A percentile compares a stretch with the other conserved stretches of the same genome.
Conservation (phyloP, 2,797 vertebrate genomes). For the Pteronotus mesoamericanus region DNA sequence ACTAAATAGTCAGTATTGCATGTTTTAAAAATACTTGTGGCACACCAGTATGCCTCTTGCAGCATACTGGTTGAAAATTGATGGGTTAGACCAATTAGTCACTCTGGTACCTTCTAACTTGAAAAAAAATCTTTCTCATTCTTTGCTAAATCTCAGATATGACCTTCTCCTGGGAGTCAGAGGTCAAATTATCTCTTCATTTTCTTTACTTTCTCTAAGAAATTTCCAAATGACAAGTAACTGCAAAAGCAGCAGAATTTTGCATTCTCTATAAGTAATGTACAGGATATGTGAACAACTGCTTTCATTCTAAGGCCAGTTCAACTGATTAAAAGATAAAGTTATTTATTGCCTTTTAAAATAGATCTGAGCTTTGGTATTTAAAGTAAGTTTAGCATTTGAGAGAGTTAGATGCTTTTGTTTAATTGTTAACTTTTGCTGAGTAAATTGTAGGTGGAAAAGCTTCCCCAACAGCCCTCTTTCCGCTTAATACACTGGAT, state of each 20-base stretch:
- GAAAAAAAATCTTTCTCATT: neutral
- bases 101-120: neutral
- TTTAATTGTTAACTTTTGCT: conserved; percentile 39
- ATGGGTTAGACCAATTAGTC: neutral
- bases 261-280: conserved; percentile 42
- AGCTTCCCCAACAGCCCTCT: neutral
- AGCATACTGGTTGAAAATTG: neutral
- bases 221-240: conserved; percentile 45
- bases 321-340: conserved; percentile 40
- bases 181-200: neutral
- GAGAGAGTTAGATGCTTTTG: conserved; percentile 20
- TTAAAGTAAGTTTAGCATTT: conserved; percentile 38
- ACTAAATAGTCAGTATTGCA: neutral
- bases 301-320: conserved; percentile 11
- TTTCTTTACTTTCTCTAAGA: conserved; percentile 30
- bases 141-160: conserved; percentile 32
- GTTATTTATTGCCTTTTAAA: neutral
- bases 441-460: conserved; percentile 3
- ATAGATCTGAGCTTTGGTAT: conserved; percentile 31
- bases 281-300: neutral
- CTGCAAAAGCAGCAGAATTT: conserved; percentile 31
- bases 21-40: neutral
- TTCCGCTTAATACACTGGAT: neutral
- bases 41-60: neutral
- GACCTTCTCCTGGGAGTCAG: neutral